Conservation (phyloP, 2,113 vertebrate species). For the Gulo gulo region DNA sequence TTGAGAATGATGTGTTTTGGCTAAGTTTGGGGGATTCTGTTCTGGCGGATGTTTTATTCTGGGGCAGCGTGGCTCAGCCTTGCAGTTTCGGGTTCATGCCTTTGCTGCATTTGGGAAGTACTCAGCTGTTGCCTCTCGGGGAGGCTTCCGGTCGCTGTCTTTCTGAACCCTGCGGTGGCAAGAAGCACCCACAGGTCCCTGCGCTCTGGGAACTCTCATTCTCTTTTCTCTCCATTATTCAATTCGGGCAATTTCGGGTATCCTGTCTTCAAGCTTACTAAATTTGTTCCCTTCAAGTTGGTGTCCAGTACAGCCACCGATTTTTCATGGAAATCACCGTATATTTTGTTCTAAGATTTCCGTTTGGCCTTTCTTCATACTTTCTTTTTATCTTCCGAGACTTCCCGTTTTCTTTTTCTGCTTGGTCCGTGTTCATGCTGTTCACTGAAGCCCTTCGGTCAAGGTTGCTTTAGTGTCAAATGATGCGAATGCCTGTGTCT, state of each 20-base stretch:
- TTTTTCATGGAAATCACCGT: accelerated
- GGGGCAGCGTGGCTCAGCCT: neutral
- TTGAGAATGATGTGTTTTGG: neutral
- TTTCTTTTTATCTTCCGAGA: neutral
- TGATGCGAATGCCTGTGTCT: too few relatives aligned
- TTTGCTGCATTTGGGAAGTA: neutral
- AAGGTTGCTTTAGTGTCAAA: neutral
- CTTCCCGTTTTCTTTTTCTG: neutral
- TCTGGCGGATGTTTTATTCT: neutral
- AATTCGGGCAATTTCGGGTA: neutral
- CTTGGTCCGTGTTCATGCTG: accelerated
- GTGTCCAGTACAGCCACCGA: neutral
- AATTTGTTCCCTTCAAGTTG: neutral
- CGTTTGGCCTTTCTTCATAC: neutral
- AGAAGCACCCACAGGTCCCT: accelerated
- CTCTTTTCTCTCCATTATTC: neutral
- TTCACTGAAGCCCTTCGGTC: too few relatives aligned
- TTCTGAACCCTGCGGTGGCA: accelerated
- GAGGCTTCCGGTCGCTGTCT: neutral
- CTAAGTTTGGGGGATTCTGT: neutral
- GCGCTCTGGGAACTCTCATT: accelerated
- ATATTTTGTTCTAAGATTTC: neutral
- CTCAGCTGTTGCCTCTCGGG: neutral
- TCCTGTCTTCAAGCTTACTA: neutral
- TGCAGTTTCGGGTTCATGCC: neutral